phyloP scores from a whole-genome alignment of 1,140 invertebrate genomes.

The Cryptotermes secundus region DNA sequence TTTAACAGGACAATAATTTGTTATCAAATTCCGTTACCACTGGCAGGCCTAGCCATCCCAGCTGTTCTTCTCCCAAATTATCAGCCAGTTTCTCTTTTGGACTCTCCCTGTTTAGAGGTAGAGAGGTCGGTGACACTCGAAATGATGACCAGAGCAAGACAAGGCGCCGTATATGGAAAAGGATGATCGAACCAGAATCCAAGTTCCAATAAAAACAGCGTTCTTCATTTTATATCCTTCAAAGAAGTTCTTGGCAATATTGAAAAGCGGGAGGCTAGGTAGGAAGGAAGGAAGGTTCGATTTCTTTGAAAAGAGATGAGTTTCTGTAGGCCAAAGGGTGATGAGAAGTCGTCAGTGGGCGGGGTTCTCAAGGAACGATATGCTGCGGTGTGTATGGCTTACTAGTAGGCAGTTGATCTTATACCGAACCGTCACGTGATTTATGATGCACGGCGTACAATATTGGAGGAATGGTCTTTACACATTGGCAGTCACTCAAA shows the following conservation, averaged over 20 bases:
- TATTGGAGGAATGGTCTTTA: neutral
- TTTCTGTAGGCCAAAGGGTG: no score
- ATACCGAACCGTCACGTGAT: neutral
- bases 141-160: neutral
- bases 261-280: neutral
- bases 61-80: neutral
- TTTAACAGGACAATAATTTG: no score
- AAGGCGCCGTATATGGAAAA: neutral
- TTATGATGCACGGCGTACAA: neutral
- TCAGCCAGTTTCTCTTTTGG: neutral
- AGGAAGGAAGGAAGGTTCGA: neutral
- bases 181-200: neutral
- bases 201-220: conserved; percentile 7
- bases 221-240: neutral
- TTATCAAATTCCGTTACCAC: no score
- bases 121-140: no score
- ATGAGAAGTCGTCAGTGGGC: neutral
- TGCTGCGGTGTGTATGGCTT: neutral
- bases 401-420: neutral
- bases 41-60: no score
- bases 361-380: neutral
- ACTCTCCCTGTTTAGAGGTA: neutral
- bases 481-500: neutral
- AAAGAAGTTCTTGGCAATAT: neutral
- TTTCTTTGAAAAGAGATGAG: no score